A percentile compares a stretch with the other conserved stretches of the same genome.
Conservation (phyloP, 2,113 vertebrate species). For the Sus scrofa region DNA sequence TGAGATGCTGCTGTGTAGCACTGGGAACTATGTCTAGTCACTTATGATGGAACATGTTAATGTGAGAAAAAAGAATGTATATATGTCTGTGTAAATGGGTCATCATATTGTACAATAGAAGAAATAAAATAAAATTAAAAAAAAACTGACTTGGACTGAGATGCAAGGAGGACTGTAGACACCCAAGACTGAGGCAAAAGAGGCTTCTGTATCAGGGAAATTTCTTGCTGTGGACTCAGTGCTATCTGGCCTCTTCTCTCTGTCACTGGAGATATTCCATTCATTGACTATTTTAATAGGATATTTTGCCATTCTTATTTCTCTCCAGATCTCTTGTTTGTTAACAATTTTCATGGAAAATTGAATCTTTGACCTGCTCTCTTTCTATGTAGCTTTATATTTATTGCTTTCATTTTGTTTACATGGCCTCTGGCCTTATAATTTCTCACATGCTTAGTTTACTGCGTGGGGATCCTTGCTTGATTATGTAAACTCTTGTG, state of each 20-base stretch:
- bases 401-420: constrained; percentile 23
- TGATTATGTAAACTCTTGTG: not conserved
- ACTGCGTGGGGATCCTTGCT: not conserved
- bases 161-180: not conserved
- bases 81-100: no score
- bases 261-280: not conserved
- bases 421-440: not conserved
- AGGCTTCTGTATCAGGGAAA: not conserved
- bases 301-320: not conserved
- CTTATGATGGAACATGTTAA: no score
- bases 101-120: no score
- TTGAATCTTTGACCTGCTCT: not conserved
- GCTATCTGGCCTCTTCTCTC: not conserved
- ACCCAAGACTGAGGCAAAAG: not conserved
- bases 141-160: no score
- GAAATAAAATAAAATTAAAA: no score
- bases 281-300: not conserved
- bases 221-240: not conserved
- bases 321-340: not conserved
- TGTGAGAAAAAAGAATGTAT: no score
- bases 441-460: not conserved
- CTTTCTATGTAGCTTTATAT: not conserved
- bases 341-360: not conserved
- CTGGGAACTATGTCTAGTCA: no score
- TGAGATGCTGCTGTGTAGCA: no score